These are phyloP conservation scores for Neuroterus valhalla DNA, from an alignment of 1,140 invertebrate genomes.

Conservation along the genomic window DNA sequence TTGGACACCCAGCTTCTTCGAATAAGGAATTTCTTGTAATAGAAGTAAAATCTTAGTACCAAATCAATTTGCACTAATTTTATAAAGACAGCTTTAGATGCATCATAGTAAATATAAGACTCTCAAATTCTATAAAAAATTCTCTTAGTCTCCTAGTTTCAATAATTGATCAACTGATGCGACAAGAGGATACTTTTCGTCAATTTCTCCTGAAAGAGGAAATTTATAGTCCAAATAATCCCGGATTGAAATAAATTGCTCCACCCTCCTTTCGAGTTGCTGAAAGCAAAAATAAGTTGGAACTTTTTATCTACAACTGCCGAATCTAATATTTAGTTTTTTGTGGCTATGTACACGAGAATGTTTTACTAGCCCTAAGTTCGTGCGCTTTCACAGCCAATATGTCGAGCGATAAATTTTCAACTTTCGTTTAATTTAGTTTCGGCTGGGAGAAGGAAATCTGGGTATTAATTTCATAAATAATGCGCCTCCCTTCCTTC, in stretches of 20 bases:
- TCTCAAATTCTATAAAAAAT: too few species aligned
- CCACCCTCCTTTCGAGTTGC: background rate
- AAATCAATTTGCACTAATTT: too few species aligned
- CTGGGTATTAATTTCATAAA: background rate
- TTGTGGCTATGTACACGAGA: constrained; percentile 50
- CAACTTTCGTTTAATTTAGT: constrained; percentile 60
- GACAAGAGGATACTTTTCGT: too few species aligned
- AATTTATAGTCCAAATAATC: too few species aligned
- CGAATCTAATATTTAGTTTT: background rate
- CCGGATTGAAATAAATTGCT: background rate
- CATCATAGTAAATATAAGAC: too few species aligned
- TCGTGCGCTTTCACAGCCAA: constrained; percentile 70
- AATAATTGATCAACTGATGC: too few species aligned
- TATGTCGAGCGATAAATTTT: constrained; percentile 70
- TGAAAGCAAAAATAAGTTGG: background rate
- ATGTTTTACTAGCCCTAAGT: constrained; percentile 73
- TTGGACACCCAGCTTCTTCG: too few species aligned
- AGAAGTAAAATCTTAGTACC: too few species aligned
- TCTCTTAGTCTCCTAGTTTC: too few species aligned
- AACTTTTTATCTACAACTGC: background rate
- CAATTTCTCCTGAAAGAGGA: too few species aligned
- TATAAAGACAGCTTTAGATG: too few species aligned
- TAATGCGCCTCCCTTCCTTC: constrained; percentile 41
- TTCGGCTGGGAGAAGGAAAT: constrained; percentile 31
- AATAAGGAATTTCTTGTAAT: too few species aligned